A percentile compares a stretch with the other conserved stretches of the same genome.
Conservation (phyloP, 2,888 invertebrate species). For the Drosophila buzzatii region DNA sequence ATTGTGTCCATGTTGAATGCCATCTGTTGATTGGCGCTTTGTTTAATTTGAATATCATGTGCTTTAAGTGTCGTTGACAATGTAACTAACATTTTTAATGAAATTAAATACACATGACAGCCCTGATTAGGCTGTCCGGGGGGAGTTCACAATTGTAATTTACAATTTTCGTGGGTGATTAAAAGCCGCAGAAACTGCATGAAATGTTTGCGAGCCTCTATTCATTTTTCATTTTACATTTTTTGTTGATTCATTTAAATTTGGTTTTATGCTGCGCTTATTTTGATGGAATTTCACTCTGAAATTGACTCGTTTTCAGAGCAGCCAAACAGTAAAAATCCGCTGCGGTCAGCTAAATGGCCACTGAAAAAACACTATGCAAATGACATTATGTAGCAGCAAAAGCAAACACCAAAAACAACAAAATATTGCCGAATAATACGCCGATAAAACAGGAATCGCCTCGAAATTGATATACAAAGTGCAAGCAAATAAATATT, state of each 20-base stretch:
- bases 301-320: conserved; percentile 22
- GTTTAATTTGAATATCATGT: conserved; percentile 30
- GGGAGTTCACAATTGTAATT: conserved; percentile 69
- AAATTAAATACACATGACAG: conserved; percentile 58
- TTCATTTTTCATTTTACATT: conserved; percentile 3
- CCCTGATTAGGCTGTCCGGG: conserved; percentile 20
- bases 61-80: conserved; percentile 41
- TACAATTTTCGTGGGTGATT: conserved; percentile 60
- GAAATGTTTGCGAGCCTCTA: conserved; percentile 27
- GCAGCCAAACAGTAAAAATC: neutral
- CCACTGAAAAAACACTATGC: conserved; percentile 39
- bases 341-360: conserved; percentile 65
- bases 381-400: conserved; percentile 58
- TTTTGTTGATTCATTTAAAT: conserved; percentile 38
- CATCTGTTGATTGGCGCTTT: conserved; percentile 26
- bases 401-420: conserved; percentile 23
- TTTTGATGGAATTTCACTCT: conserved; percentile 66
- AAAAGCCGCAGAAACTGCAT: conserved; percentile 38
- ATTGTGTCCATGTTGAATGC: neutral
- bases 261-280: conserved; percentile 37
- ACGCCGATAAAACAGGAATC: conserved; percentile 23
- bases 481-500: conserved; percentile 38
- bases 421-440: conserved; percentile 11
- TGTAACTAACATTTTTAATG: conserved; percentile 46
- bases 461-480: conserved; percentile 49